These are phyloP conservation scores for Branchellion lobata DNA, from an alignment of 2,888 invertebrate genomes.

Conservation along the genomic window DNA sequence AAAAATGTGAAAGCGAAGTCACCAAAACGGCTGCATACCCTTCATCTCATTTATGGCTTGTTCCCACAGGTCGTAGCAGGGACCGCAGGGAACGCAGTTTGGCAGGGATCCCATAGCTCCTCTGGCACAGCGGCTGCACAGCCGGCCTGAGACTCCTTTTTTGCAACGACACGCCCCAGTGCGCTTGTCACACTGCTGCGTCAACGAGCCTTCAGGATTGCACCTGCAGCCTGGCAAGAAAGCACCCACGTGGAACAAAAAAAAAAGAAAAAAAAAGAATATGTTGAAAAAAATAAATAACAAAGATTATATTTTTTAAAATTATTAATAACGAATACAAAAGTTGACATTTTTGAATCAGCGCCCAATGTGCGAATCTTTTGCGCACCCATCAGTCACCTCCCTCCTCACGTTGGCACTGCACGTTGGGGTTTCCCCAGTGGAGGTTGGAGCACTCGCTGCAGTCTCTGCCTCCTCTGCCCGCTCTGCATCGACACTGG, in stretches of 20 bases:
- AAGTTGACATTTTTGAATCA: no score
- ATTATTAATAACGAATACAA: no score
- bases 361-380: no score
- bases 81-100: constrained; percentile 88
- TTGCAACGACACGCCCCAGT: constrained; percentile 91
- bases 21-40: no score
- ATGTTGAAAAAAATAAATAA: not conserved
- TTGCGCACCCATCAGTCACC: no score
- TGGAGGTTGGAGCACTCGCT: constrained; percentile 89
- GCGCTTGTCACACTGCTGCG: constrained; percentile 80
- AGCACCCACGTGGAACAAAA: not conserved
- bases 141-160: constrained; percentile 87
- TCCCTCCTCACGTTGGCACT: constrained; percentile 75
- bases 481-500: constrained; percentile 69
- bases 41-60: constrained; percentile 15
- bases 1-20: no score
- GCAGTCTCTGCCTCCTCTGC: constrained; percentile 91
- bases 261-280: no score
- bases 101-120: constrained; percentile 89
- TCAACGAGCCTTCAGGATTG: constrained; percentile 75
- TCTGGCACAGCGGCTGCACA: constrained; percentile 74
- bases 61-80: constrained; percentile 99
- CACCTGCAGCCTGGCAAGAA: constrained; percentile 77
- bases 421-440: constrained; percentile 77
- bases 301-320: no score